These are phyloP conservation scores for Cephalopachus bancanus DNA, from an alignment of 2,797 vertebrate species.

Conservation along the genomic window DNA sequence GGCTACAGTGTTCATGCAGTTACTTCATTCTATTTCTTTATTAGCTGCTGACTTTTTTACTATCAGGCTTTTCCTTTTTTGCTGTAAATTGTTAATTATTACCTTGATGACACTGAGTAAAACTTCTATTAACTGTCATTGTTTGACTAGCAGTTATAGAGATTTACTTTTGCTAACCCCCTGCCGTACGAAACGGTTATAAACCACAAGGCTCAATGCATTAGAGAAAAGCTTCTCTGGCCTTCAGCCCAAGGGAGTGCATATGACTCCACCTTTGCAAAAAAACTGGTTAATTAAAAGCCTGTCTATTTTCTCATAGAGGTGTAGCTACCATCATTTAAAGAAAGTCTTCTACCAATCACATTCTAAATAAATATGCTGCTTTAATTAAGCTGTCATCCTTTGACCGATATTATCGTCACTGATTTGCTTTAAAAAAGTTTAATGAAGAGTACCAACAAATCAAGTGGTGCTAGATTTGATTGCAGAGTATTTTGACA, in stretches of 20 bases:
- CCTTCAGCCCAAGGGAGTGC: constrained; percentile 37
- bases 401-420: constrained; percentile 52
- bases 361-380: constrained; percentile 48
- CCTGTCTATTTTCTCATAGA: constrained; percentile 22
- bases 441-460: constrained; percentile 44
- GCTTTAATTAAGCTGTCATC: constrained; percentile 35
- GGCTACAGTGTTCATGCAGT: constrained; percentile 9
- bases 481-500: constrained; percentile 6
- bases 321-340: constrained; percentile 21
- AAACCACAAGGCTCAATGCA: constrained; percentile 27
- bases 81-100: constrained; percentile 83
- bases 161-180: constrained; percentile 74
- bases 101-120: constrained; percentile 61
- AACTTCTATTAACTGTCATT: constrained; percentile 74
- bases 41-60: constrained; percentile 68
- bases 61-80: constrained; percentile 47
- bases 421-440: constrained; percentile 63
- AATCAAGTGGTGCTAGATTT: neutral
- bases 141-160: constrained; percentile 69
- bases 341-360: neutral
- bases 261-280: constrained; percentile 39
- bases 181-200: constrained; percentile 8
- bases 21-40: constrained; percentile 75
- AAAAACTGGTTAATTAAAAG: neutral
- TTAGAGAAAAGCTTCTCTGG: constrained; percentile 47